Evolutionary conservation across 2,797 vertebrate genomes (phyloP).

Genomic region (Orestias chungarensis): DNA sequence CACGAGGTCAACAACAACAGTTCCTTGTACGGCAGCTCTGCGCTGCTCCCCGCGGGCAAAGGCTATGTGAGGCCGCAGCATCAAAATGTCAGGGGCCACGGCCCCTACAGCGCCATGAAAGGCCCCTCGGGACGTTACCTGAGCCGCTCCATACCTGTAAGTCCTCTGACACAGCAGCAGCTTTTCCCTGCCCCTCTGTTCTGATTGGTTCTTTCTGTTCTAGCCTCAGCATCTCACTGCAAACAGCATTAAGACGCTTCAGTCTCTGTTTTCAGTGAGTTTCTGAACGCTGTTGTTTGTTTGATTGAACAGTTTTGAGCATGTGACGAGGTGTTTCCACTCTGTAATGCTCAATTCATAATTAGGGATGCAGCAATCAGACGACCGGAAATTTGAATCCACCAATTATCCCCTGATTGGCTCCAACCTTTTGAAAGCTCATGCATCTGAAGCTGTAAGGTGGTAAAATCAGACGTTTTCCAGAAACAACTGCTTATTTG

Average conservation of each 20-base stretch:
- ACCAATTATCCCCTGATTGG: background rate
- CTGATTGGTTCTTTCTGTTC: constrained; percentile 21
- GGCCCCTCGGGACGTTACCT: constrained; percentile 84
- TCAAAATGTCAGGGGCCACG: constrained; percentile 75
- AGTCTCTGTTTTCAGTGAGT: constrained; percentile 8
- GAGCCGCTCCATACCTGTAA: constrained; percentile 95
- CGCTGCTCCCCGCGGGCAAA: constrained; percentile 25
- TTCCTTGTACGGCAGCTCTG: constrained; percentile 59
- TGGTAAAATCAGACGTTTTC: too few species aligned
- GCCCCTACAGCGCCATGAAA: constrained; percentile 76
- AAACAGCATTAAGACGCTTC: background rate
- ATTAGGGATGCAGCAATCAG: background rate
- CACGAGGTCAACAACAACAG: constrained; percentile 89
- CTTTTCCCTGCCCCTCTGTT: constrained; percentile 22
- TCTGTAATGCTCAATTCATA: background rate
- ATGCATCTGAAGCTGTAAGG: background rate
- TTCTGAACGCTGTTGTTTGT: constrained; percentile 7
- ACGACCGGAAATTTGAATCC: too few species aligned
- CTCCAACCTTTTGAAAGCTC: background rate
- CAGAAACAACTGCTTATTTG: too few species aligned
- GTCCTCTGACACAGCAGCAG: constrained; percentile 78
- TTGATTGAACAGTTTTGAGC: background rate
- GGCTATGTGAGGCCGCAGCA: constrained; percentile 59
- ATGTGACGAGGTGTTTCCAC: constrained; percentile 10
- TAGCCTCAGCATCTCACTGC: constrained; percentile 33